These are phyloP conservation scores for Mesorhabditis sp. DNA, from an alignment of 2,888 invertebrate genomes.

Conservation along the genomic window DNA sequence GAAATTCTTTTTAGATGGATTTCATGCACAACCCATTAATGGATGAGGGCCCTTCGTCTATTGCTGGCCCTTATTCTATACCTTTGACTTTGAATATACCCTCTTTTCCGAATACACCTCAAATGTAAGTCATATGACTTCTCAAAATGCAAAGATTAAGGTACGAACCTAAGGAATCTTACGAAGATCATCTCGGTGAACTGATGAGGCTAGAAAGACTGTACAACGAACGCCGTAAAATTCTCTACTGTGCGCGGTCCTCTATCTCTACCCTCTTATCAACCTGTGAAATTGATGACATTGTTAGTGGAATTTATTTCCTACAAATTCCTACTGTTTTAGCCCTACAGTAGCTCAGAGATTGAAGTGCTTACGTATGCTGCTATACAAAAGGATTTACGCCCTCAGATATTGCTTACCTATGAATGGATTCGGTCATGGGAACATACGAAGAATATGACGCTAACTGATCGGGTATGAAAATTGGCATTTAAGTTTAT, in stretches of 20 bases:
- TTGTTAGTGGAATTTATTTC: slow-evolving; percentile 20
- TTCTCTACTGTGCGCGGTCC: slow-evolving; percentile 29
- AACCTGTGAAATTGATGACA: slow-evolving; percentile 28
- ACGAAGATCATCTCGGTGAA: slow-evolving; percentile 18
- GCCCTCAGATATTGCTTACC: slow-evolving; percentile 36
- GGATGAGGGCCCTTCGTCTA: no score
- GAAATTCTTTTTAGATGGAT: no score
- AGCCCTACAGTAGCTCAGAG: slow-evolving; percentile 33
- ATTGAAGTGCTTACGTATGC: slow-evolving; percentile 34
- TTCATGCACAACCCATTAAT: no score
- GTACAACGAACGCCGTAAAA: slow-evolving; percentile 32
- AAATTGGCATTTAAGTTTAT: background rate
- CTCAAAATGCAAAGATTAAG: no score
- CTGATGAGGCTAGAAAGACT: slow-evolving; percentile 29
- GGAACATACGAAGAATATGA: slow-evolving; percentile 29
- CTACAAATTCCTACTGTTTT: slow-evolving; percentile 4
- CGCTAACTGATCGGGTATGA: slow-evolving; percentile 23
- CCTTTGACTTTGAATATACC: no score
- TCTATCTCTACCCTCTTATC: slow-evolving; percentile 25
- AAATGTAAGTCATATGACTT: no score
- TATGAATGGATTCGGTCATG: slow-evolving; percentile 43
- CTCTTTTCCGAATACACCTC: no score
- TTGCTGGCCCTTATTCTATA: no score
- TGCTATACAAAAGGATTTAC: slow-evolving; percentile 33
- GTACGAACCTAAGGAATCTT: no score